Evolutionary conservation across 2,888 invertebrate species (phyloP).

Genomic region (Hirtodrosophila alboralis): DNA sequence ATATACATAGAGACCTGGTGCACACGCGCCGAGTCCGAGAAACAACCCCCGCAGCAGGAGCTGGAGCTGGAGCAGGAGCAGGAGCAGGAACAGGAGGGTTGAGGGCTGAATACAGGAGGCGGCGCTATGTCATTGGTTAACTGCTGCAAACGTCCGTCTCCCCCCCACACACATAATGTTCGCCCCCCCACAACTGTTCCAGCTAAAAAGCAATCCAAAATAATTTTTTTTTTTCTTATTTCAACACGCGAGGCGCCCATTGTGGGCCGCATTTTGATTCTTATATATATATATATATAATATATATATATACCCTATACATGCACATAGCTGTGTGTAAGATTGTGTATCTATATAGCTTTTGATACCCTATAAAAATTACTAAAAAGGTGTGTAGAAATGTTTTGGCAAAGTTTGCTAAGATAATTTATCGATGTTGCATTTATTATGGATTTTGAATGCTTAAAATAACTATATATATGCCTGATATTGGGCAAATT

Average conservation of each 20-base stretch:
- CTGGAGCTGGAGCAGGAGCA: constrained; percentile 1
- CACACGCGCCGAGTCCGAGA: constrained; percentile 69
- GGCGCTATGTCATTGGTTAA: constrained; percentile 74
- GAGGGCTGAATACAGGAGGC: no score
- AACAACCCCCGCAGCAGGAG: constrained; percentile 57
- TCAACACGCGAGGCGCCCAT: constrained; percentile 69
- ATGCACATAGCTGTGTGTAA: constrained; percentile 2
- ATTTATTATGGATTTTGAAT: no score
- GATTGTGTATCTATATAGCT: constrained; percentile 21
- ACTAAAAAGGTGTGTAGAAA: not conserved
- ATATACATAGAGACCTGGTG: constrained; percentile 30
- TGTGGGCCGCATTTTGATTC: constrained; percentile 16
- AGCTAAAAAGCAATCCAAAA: constrained; percentile 72
- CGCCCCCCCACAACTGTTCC: constrained; percentile 1
- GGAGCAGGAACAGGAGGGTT: not conserved
- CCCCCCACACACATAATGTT: not conserved
- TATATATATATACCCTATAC: constrained; percentile 1
- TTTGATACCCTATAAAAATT: not conserved
- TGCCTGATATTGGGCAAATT: no score
- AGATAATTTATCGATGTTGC: no score
- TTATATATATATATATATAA: not conserved
- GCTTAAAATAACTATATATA: no score
- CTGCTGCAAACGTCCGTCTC: constrained; percentile 48
- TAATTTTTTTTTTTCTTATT: constrained; percentile 55
- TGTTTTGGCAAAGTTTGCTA: no score